phyloP scores from a whole-genome alignment of 2,888 invertebrate species.

The Ryuthela nishihirai region DNA sequence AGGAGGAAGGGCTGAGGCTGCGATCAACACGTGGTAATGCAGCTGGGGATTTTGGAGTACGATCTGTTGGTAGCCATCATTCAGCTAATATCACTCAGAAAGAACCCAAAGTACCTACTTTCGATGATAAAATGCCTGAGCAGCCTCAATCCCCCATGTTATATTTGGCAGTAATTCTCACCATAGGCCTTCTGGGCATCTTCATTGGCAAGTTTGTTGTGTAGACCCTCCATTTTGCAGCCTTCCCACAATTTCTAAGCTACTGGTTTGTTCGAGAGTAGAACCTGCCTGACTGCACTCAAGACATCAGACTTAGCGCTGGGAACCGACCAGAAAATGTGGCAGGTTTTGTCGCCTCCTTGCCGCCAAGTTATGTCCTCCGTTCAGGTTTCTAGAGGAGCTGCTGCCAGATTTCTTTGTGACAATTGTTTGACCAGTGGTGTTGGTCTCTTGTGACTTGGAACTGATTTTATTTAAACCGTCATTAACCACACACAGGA shows the following conservation, averaged over 20 bases:
- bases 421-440: too few species aligned
- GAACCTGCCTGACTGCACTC: constrained; percentile 32
- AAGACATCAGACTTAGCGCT: neutral
- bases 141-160: constrained; percentile 34
- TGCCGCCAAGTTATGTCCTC: too few species aligned
- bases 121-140: constrained; percentile 20
- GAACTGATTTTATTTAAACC: too few species aligned
- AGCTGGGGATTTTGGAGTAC: constrained; percentile 25
- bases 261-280: constrained; percentile 38
- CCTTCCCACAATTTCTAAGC: constrained; percentile 14
- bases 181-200: constrained; percentile 30
- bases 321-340: too few species aligned
- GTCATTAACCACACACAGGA: too few species aligned
- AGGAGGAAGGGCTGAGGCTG: constrained; percentile 25
- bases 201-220: constrained; percentile 34
- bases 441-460: too few species aligned
- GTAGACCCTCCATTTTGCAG: constrained; percentile 5
- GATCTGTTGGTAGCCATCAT: neutral
- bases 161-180: constrained; percentile 30
- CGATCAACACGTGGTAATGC: constrained; percentile 20
- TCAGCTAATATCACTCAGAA: neutral
- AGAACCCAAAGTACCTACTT: constrained; percentile 1
- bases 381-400: too few species aligned
- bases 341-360: too few species aligned
- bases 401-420: too few species aligned